These are phyloP conservation scores for Tribolium castaneum DNA, from an alignment of 1,140 invertebrate genomes.

Conservation along the genomic window DNA sequence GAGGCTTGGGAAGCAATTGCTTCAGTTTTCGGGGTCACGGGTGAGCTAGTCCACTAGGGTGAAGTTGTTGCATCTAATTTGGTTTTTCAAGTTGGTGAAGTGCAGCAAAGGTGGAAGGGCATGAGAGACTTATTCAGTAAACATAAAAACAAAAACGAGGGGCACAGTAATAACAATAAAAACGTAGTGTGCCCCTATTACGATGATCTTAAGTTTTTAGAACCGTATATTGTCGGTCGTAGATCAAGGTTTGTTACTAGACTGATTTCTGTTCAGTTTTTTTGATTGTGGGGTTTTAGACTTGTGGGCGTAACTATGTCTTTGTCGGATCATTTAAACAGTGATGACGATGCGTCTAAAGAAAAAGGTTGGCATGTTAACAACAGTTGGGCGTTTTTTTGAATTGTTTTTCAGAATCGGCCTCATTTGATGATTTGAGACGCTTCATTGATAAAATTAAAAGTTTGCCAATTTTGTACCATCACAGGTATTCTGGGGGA, in stretches of 20 bases:
- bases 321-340: slow-evolving; percentile 1
- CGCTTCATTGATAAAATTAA: slow-evolving; percentile 31
- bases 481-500: slow-evolving; percentile 38
- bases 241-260: not conserved
- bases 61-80: not conserved
- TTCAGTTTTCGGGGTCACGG: slow-evolving; percentile 36
- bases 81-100: slow-evolving; percentile 39
- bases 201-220: slow-evolving; percentile 49
- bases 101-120: slow-evolving; percentile 43
- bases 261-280: not conserved
- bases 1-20: slow-evolving; percentile 46
- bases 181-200: slow-evolving; percentile 28
- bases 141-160: slow-evolving; percentile 37
- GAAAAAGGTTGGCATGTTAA: not conserved
- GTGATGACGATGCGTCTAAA: not conserved
- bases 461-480: slow-evolving; percentile 37
- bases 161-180: not conserved
- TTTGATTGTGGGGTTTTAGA: not conserved
- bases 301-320: not conserved
- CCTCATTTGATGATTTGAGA: slow-evolving; percentile 29
- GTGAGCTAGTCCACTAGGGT: not conserved
- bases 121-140: slow-evolving; percentile 40
- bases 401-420: not conserved
- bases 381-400: not conserved
- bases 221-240: slow-evolving; percentile 32